phyloP scores from a whole-genome alignment of 2,888 invertebrate species.

The Ischnura elegans region DNA sequence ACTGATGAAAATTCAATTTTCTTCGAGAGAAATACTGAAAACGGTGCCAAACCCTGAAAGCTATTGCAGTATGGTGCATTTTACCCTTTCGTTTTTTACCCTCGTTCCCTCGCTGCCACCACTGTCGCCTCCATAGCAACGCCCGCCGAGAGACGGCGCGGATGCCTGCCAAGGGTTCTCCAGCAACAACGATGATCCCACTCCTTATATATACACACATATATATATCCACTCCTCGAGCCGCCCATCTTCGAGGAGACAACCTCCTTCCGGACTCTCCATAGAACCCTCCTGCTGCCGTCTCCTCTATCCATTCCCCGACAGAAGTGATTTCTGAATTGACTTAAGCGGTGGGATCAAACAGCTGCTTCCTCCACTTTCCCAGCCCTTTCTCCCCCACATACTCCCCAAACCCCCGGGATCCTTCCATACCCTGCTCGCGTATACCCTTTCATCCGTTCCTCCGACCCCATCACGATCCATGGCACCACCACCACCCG shows the following conservation, averaged over 20 bases:
- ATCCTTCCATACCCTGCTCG: not conserved
- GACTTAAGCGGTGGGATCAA: slow-evolving; percentile 63
- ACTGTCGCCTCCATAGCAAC: not conserved
- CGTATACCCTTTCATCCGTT: not conserved
- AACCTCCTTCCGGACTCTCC: not conserved
- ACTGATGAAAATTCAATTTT: too few relatives aligned
- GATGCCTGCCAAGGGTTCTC: not conserved
- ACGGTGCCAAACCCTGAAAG: too few relatives aligned
- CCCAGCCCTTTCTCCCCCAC: not conserved
- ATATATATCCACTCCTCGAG: not conserved
- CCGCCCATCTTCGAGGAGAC: too few relatives aligned
- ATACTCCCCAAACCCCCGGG: not conserved
- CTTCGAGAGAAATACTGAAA: too few relatives aligned
- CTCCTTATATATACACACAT: not conserved
- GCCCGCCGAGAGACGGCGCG: not conserved
- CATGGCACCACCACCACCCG: not conserved
- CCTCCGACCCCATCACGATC: not conserved
- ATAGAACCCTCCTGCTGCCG: not conserved
- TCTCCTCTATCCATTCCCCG: slow-evolving; percentile 18
- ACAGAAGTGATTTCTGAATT: slow-evolving; percentile 64
- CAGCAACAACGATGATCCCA: not conserved
- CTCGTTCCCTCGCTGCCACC: not conserved
- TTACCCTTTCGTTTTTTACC: too few relatives aligned
- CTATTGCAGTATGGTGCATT: too few relatives aligned
- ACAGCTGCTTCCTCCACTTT: slow-evolving; percentile 36